These are phyloP conservation scores for Oophaga sylvatica DNA, from an alignment of 2,797 vertebrate species.

Conservation along the genomic window DNA sequence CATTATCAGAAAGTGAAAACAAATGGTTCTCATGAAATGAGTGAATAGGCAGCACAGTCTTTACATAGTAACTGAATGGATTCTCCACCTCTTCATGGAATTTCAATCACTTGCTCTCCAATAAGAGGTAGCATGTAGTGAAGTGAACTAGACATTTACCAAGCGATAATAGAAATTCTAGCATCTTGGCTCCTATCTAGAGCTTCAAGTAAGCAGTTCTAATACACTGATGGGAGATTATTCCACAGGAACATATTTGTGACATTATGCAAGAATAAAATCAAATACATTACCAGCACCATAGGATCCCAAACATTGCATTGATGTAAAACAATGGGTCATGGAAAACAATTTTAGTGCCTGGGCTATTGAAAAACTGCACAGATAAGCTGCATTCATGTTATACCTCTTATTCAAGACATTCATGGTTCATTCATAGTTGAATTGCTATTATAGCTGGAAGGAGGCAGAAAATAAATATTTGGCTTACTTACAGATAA, in stretches of 20 bases:
- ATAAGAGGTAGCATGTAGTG: background rate
- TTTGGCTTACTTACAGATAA: slow-evolving; percentile 22
- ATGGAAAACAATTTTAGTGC: slow-evolving; percentile 4
- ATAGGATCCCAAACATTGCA: background rate
- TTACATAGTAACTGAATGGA: background rate
- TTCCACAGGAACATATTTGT: background rate
- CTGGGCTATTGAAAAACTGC: background rate
- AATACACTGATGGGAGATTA: background rate
- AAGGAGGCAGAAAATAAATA: slow-evolving; percentile 2
- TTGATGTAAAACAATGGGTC: background rate
- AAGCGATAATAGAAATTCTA: background rate
- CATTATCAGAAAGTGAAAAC: background rate
- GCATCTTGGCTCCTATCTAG: background rate
- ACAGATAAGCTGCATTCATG: background rate
- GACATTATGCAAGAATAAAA: slow-evolving; percentile 26
- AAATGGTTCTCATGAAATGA: background rate
- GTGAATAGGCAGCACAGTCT: background rate
- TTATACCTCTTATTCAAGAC: background rate
- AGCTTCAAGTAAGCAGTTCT: slow-evolving; percentile 18
- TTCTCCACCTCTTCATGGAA: background rate
- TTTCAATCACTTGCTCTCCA: background rate
- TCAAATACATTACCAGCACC: slow-evolving; percentile 30
- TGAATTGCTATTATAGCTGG: background rate
- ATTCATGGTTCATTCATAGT: slow-evolving; percentile 1
- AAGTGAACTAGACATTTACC: background rate